phyloP scores from a whole-genome alignment of 2,888 invertebrate species.

The Acleris sparsana region DNA sequence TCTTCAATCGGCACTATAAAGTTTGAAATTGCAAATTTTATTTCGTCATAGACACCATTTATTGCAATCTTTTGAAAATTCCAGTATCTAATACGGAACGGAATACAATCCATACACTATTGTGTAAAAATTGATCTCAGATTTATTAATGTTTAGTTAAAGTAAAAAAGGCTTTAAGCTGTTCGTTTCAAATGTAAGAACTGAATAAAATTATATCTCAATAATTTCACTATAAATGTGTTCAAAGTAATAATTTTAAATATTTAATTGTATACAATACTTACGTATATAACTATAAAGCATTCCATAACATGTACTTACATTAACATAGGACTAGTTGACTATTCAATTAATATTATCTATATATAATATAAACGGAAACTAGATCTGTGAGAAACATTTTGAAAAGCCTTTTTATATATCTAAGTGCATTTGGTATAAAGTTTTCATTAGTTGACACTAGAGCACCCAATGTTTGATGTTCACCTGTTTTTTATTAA shows the following conservation, averaged over 20 bases:
- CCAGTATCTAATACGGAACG: constrained; percentile 31
- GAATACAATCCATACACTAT: constrained; percentile 17
- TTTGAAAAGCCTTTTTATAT: constrained; percentile 11
- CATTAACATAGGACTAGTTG: constrained; percentile 2
- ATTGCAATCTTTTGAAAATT: constrained; percentile 22
- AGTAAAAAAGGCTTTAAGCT: constrained; percentile 27
- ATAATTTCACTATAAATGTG: constrained; percentile 32
- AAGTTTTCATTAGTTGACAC: constrained; percentile 46
- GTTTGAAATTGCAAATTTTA: constrained; percentile 38
- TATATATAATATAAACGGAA: constrained; percentile 4
- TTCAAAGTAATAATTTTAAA: constrained; percentile 34
- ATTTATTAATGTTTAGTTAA: constrained; percentile 17
- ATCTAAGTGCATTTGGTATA: constrained; percentile 15
- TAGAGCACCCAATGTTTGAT: constrained; percentile 50
- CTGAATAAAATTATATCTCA: constrained; percentile 22
- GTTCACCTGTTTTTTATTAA: constrained; percentile 47
- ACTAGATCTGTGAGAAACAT: constrained; percentile 12
- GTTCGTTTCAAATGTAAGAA: constrained; percentile 29
- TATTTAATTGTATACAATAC: constrained; percentile 25
- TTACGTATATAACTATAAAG: constrained; percentile 15
- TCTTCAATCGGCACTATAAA: constrained; percentile 47
- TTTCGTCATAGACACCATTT: constrained; percentile 34
- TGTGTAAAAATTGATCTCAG: constrained; percentile 33
- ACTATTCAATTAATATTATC: constrained; percentile 7
- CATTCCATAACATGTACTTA: constrained; percentile 8